Evolutionary conservation across 2,888 invertebrate species (phyloP).

Genomic region (Drepanosiphum platanoidis): DNA sequence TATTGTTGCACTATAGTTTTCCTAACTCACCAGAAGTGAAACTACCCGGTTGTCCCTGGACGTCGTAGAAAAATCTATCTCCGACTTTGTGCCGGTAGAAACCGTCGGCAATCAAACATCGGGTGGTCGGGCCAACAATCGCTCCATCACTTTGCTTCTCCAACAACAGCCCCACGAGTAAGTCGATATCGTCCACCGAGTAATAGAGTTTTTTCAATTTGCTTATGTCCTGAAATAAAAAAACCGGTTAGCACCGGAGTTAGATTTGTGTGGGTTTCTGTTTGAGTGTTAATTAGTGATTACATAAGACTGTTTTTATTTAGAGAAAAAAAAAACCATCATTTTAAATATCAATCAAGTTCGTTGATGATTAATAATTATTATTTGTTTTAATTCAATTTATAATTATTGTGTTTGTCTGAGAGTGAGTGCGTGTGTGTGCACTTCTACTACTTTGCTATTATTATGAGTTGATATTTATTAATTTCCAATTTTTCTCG

Average conservation of each 20-base stretch:
- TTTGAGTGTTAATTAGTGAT: neutral
- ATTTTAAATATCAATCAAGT: neutral
- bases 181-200: no score
- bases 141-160: neutral
- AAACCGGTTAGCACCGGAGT: neutral
- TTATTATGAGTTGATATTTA: neutral
- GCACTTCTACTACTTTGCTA: no score
- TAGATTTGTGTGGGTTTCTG: neutral
- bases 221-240: neutral
- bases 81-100: neutral
- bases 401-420: no score
- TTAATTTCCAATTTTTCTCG: neutral
- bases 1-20: neutral
- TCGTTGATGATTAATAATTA: neutral
- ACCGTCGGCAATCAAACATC: neutral
- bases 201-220: neutral
- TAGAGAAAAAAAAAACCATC: neutral
- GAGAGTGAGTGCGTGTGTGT: no score
- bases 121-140: neutral
- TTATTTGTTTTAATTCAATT: no score
- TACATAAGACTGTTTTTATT: neutral
- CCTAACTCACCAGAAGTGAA: slow-evolving; percentile 62
- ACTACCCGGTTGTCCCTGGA: neutral
- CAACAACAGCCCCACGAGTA: no score
- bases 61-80: slow-evolving; percentile 1